phyloP scores from a whole-genome alignment of 2,888 invertebrate species.

The Hydriomena furcata region DNA sequence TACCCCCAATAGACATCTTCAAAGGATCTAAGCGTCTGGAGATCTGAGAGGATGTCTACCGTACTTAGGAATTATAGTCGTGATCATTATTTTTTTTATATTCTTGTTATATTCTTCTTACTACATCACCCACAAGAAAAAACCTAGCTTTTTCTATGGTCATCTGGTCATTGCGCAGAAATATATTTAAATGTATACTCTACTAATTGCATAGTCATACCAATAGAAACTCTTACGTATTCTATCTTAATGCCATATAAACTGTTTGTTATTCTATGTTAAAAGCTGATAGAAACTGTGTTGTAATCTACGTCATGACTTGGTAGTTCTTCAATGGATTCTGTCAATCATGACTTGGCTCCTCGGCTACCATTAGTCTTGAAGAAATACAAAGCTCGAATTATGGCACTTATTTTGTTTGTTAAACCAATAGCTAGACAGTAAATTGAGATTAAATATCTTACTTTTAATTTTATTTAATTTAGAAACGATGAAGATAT shows the following conservation, averaged over 20 bases:
- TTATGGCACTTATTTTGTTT: constrained; percentile 23
- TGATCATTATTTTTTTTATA: no score
- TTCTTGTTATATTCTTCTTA: no score
- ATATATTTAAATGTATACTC: no score
- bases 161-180: neutral
- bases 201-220: neutral
- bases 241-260: neutral
- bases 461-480: constrained; percentile 3
- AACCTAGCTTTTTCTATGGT: neutral
- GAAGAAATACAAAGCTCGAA: constrained; percentile 29
- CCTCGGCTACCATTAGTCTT: constrained; percentile 36
- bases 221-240: neutral
- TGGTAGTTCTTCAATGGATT: constrained; percentile 35
- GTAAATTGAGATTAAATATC: constrained; percentile 9
- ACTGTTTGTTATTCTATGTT: neutral
- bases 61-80: no score
- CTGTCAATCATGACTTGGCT: constrained; percentile 44
- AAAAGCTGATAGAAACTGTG: constrained; percentile 2
- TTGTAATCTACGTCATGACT: constrained; percentile 22
- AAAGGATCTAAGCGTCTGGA: no score
- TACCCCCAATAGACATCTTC: no score
- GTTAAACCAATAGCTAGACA: constrained; percentile 4
- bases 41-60: no score
- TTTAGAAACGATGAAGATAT: neutral
- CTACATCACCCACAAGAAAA: neutral